Evolutionary conservation across 2,797 vertebrate species (phyloP), one percentile per base, ranked within the genome.

Genomic region (Podargus strigoides): DNA sequence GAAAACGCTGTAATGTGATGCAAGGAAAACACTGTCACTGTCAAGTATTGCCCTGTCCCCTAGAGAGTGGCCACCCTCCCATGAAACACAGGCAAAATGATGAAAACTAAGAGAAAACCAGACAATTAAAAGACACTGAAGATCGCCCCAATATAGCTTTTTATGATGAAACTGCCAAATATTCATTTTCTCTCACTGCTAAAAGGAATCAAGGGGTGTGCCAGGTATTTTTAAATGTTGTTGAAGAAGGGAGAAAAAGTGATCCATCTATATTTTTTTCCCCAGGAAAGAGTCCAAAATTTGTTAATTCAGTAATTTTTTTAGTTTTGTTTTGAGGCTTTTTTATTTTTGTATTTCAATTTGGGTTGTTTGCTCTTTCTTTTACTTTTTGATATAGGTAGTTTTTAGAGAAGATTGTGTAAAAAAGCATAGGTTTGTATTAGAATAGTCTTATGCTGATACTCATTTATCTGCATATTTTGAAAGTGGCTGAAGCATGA

Each of bases 401-500:
- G 3, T 20, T 70, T 83, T 79, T 59, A 56, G 34, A 84, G 26
- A 64, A 77, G 52, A 22, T 3, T 4, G 1, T 23, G 12, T 12
- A 32, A 7, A 32, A 59, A 36, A 47, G 16, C 18, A 37, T 12
- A 50, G 28, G 15, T 37, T 87, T 66, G 18, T 20, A 36, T 82
- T 89, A 76, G 73, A 74, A 59, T 6, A 69, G 14, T 50, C 39
- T 39, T 78, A 20, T 70, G 55, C 55, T 62, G 69, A 37, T 73
- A 28, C 20, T 86, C 80, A 55, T 86, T 78, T 88, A 81, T 44
- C 73, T 87, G 87, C 27, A 6, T 69, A 70, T 91, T 95, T 91
- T 88, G 84, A 81, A 73, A 86, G 67, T 34, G 60, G 32, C 5
- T 91, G 76, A 96, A 95, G 82, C 87, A 86, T 73, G 89, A 95